Percentiles rank a stretch among this genome's conserved stretches.
phyloP scores from a whole-genome alignment of 2,113 vertebrate species.

The Takifugu bimaculatus region DNA sequence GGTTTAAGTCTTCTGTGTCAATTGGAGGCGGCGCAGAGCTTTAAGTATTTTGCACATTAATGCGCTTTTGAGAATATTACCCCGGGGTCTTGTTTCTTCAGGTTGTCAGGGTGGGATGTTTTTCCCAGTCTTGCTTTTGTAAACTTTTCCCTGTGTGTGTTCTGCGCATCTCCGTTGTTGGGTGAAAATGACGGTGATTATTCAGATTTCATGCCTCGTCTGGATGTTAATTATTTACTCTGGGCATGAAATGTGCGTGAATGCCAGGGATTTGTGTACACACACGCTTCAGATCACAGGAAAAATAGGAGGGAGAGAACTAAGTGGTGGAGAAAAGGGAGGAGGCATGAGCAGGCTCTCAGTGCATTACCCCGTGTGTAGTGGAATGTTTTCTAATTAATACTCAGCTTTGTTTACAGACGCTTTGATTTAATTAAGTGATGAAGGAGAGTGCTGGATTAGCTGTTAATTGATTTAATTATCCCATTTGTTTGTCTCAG shows the following conservation, averaged over 20 bases:
- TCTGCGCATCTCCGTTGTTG: conserved; percentile 51
- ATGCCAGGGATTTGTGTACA: conserved; percentile 76
- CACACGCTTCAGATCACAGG: conserved; percentile 72
- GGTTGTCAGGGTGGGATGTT: conserved; percentile 58
- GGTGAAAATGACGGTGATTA: conserved; percentile 71
- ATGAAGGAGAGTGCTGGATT: conserved; percentile 92
- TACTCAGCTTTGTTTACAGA: conserved; percentile 95
- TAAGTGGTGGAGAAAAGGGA: conserved; percentile 21
- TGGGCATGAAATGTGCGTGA: conserved; percentile 75
- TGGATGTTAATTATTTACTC: conserved; percentile 79
- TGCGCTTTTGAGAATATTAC: conserved; percentile 77
- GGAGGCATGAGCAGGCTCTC: conserved; percentile 1
- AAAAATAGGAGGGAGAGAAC: conserved; percentile 32
- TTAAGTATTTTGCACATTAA: conserved; percentile 80
- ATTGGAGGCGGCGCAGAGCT: conserved; percentile 75
- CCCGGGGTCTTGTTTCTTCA: conserved; percentile 66
- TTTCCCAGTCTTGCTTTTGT: conserved; percentile 61
- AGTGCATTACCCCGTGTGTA: conserved; percentile 61
- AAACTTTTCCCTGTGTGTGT: conserved; percentile 63
- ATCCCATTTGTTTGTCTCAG: conserved; percentile 99
- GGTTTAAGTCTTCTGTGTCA: conserved; percentile 78
- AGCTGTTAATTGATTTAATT: conserved; percentile 99
- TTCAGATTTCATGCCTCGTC: conserved; percentile 80
- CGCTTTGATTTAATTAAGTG: conserved; percentile 95
- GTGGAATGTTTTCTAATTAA: conserved; percentile 80